Conservation (phyloP, 2,797 vertebrate genomes). For the Taeniopygia guttata region DNA sequence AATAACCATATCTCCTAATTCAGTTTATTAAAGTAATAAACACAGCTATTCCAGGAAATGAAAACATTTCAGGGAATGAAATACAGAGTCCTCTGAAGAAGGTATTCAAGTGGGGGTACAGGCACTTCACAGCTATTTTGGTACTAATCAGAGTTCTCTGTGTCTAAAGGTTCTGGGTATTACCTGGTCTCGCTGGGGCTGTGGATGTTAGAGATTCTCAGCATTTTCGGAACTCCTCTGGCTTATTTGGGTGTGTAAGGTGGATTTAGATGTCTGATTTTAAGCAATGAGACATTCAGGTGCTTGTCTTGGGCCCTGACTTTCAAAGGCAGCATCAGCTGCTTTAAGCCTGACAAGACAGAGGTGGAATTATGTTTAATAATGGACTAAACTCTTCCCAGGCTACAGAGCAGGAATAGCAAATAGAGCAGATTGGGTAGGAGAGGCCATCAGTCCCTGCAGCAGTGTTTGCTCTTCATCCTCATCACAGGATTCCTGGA, state of each 20-base stretch:
- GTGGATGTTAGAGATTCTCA: neutral
- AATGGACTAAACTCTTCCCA: neutral
- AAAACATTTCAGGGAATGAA: slow-evolving; percentile 32
- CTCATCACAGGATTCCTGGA: neutral
- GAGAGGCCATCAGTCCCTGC: neutral
- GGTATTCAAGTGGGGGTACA: neutral
- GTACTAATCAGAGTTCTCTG: neutral
- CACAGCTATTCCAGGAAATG: slow-evolving; percentile 45
- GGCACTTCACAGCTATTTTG: neutral
- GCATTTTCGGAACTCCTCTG: neutral
- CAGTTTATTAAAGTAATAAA: slow-evolving; percentile 65
- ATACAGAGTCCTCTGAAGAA: neutral
- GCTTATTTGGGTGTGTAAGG: neutral
- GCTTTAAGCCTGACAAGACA: neutral
- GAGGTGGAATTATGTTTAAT: neutral
- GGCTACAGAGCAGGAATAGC: neutral
- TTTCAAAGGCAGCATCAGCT: neutral
- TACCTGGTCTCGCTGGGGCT: neutral
- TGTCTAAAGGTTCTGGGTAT: neutral
- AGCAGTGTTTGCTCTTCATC: neutral
- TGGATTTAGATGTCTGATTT: neutral
- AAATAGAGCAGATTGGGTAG: neutral
- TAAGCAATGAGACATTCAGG: neutral
- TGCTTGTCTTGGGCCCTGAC: neutral
- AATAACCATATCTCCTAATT: slow-evolving; percentile 51